Evolutionary conservation across 2,797 vertebrate species (phyloP).

Genomic region (Scolopax bukidnonensis): DNA sequence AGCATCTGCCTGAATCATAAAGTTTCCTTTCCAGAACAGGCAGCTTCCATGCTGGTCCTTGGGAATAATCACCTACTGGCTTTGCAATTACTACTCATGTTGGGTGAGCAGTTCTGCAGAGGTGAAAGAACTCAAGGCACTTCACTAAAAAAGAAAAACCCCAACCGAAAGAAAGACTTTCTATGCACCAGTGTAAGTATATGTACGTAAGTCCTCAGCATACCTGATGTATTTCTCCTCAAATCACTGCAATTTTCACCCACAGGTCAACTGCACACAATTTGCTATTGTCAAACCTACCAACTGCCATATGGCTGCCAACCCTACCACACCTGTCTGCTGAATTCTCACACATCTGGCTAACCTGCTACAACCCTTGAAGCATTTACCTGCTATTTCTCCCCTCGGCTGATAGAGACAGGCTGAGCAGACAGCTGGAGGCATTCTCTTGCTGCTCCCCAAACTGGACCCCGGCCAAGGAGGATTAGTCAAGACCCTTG

Average conservation of each 20-base stretch:
- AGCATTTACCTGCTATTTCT: background rate
- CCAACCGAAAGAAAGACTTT: background rate
- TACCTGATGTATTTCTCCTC: background rate
- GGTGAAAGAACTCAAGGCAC: background rate
- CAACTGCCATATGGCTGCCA: background rate
- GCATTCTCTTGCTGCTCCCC: background rate
- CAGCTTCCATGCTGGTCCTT: background rate
- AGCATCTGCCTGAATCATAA: background rate
- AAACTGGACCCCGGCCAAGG: background rate
- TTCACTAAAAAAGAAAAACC: background rate
- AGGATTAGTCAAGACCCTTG: background rate
- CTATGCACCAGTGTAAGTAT: background rate
- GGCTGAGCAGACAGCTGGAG: background rate
- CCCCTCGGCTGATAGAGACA: background rate
- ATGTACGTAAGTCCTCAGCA: background rate
- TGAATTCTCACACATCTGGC: background rate
- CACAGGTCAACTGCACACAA: background rate
- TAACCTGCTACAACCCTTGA: background rate
- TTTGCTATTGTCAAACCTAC: background rate
- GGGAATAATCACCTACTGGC: background rate
- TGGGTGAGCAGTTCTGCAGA: background rate
- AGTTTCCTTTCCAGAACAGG: fast-evolving
- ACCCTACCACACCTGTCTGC: background rate
- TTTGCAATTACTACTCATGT: fast-evolving
- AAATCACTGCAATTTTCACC: background rate